A percentile compares a stretch with the other conserved stretches of the same genome.
Conservation (phyloP, 2,888 invertebrate species). For the Andricus quercusramuli region DNA sequence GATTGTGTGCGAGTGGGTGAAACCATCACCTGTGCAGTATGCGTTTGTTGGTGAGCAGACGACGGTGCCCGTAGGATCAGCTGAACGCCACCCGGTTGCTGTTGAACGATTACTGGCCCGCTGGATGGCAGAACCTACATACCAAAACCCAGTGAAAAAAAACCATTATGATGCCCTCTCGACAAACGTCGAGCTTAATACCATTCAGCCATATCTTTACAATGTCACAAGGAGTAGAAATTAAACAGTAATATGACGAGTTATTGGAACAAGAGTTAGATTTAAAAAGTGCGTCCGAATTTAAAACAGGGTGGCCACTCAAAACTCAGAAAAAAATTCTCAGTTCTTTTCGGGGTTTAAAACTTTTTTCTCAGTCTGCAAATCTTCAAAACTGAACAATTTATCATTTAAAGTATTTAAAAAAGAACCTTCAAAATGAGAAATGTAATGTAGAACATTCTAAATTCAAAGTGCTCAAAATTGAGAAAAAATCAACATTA, state of each 20-base stretch:
- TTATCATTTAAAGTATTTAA: no score
- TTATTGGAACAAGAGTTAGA: background rate
- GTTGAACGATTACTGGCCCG: slow-evolving; percentile 83
- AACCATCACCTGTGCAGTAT: slow-evolving; percentile 78
- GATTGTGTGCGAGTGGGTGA: slow-evolving; percentile 67
- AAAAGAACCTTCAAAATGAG: no score
- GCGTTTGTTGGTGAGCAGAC: slow-evolving; percentile 77
- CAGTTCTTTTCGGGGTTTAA: no score
- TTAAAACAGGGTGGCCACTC: background rate
- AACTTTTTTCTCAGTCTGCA: no score
- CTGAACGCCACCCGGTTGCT: slow-evolving; percentile 85
- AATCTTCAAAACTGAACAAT: no score
- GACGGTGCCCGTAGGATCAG: slow-evolving; percentile 85
- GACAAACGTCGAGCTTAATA: slow-evolving; percentile 21
- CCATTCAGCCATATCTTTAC: slow-evolving; percentile 1
- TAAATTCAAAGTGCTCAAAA: no score
- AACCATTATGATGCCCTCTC: slow-evolving; percentile 37
- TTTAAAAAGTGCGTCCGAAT: background rate
- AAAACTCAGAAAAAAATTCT: no score
- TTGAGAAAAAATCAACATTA: no score
- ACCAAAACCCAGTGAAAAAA: slow-evolving; percentile 73
- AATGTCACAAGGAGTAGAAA: background rate
- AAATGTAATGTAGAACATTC: no score
- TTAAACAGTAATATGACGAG: slow-evolving; percentile 17
- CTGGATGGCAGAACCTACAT: slow-evolving; percentile 77